Evolutionary conservation across 2,888 invertebrate genomes (phyloP).

Genomic region (Sarcophaga variegata): DNA sequence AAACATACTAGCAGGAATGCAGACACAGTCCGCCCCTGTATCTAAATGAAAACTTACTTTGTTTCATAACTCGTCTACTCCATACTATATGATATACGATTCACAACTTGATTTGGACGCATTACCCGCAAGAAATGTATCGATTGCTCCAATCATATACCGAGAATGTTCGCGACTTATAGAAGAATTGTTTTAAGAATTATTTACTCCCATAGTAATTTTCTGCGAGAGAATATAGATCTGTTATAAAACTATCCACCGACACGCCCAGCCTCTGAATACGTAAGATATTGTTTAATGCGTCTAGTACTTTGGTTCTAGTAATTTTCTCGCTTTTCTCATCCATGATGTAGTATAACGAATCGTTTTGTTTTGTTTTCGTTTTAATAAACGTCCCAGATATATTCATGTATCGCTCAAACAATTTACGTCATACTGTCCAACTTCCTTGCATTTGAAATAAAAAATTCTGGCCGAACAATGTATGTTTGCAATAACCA

Average conservation of each 20-base stretch:
- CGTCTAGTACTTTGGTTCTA: neutral
- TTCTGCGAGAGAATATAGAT: neutral
- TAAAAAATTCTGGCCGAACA: slow-evolving; percentile 25
- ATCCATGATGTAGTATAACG: slow-evolving; percentile 17
- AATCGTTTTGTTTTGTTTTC: neutral
- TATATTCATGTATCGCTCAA: slow-evolving; percentile 27
- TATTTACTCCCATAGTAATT: neutral
- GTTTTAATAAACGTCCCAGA: slow-evolving; percentile 1
- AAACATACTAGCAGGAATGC: neutral
- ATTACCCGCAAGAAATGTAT: neutral
- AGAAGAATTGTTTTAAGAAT: neutral
- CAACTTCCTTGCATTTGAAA: slow-evolving; percentile 10
- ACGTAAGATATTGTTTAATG: neutral
- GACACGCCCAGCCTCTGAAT: neutral
- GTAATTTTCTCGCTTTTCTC: neutral
- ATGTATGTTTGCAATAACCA: slow-evolving; percentile 18
- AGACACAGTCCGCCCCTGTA: neutral
- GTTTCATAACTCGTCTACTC: neutral
- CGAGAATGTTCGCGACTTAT: neutral
- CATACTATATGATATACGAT: neutral
- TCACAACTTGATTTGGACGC: neutral
- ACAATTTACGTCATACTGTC: slow-evolving; percentile 19
- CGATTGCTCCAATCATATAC: neutral
- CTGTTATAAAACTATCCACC: neutral
- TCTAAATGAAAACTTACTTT: neutral